Percentiles rank a stretch among this genome's conserved stretches.
Conservation (phyloP, 2,797 vertebrate genomes). For the Phrynocephalus forsythii region DNA sequence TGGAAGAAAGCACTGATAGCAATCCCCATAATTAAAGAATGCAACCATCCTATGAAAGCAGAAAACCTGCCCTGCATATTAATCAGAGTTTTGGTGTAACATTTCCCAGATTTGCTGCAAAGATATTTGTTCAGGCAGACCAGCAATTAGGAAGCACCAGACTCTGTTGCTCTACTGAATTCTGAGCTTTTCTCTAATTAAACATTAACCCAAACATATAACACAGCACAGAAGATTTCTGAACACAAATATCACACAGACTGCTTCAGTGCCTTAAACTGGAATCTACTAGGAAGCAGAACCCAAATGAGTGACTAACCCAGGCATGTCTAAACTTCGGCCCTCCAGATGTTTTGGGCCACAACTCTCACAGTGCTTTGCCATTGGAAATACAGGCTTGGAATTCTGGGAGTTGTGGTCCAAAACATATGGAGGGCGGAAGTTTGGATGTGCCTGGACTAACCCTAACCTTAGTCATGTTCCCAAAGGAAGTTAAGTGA, state of each 20-base stretch:
- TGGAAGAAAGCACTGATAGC: not conserved
- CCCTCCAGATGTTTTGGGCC: too few relatives aligned
- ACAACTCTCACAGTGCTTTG: too few relatives aligned
- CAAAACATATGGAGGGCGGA: too few relatives aligned
- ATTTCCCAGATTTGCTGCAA: conserved; percentile 12
- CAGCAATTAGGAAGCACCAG: conserved; percentile 11
- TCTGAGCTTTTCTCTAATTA: conserved; percentile 31
- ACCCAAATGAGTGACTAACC: too few relatives aligned
- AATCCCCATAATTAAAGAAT: conserved; percentile 25
- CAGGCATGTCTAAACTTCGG: too few relatives aligned
- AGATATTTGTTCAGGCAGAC: conserved; percentile 2
- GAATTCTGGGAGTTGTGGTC: too few relatives aligned
- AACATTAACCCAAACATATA: not conserved
- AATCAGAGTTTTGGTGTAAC: conserved; percentile 4
- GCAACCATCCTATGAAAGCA: conserved; percentile 4
- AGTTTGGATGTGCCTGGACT: too few relatives aligned
- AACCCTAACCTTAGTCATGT: not conserved
- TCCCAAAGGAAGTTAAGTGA: not conserved
- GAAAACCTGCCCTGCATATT: not conserved
- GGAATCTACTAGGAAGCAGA: not conserved
- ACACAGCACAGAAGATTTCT: conserved; percentile 14
- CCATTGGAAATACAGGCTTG: too few relatives aligned
- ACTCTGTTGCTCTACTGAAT: conserved; percentile 21
- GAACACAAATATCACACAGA: conserved; percentile 17
- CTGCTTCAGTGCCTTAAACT: too few relatives aligned